Evolutionary conservation across 2,113 vertebrate genomes (phyloP).

Genomic region (Arothron firmamentum): DNA sequence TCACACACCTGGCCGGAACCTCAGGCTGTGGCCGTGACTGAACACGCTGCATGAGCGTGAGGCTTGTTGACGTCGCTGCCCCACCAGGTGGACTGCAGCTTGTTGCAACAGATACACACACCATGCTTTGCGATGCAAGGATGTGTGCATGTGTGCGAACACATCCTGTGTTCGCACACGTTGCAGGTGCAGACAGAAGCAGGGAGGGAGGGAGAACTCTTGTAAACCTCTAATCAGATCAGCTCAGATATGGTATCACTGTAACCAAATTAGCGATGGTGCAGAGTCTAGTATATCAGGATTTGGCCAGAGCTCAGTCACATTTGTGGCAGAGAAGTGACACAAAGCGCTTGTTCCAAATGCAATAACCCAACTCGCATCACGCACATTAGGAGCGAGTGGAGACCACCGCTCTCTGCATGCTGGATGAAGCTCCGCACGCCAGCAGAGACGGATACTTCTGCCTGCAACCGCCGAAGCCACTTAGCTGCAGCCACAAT

Average conservation of each 20-base stretch:
- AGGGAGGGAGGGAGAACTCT: slow-evolving; percentile 34
- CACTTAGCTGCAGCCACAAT: slow-evolving; percentile 5
- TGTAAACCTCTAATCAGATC: slow-evolving; percentile 60
- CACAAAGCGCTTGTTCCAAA: slow-evolving; percentile 63
- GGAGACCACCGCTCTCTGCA: slow-evolving; percentile 30
- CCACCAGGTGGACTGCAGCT: slow-evolving; percentile 59
- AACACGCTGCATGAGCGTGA: slow-evolving; percentile 45
- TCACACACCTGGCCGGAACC: slow-evolving; percentile 58
- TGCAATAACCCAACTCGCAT: slow-evolving; percentile 61
- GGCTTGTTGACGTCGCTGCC: slow-evolving; percentile 54
- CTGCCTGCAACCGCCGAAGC: slow-evolving; percentile 4
- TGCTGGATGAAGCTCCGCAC: slow-evolving; percentile 15
- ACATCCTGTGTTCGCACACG: slow-evolving; percentile 36
- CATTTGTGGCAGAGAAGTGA: slow-evolving; percentile 65
- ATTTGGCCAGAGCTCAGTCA: slow-evolving; percentile 59
- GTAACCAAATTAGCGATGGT: slow-evolving; percentile 67
- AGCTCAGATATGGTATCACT: slow-evolving; percentile 60
- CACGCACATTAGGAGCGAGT: slow-evolving; percentile 57
- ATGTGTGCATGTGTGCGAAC: slow-evolving; percentile 33
- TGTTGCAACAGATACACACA: slow-evolving; percentile 11
- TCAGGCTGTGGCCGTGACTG: slow-evolving; percentile 47
- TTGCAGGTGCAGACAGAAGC: slow-evolving; percentile 22
- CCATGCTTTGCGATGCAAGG: slow-evolving; percentile 11
- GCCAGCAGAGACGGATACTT: not conserved
- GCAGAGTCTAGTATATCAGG: slow-evolving; percentile 64